Base-by-base conservation (phyloP, 2,888 invertebrate species). In the Apamea anceps region DNA sequence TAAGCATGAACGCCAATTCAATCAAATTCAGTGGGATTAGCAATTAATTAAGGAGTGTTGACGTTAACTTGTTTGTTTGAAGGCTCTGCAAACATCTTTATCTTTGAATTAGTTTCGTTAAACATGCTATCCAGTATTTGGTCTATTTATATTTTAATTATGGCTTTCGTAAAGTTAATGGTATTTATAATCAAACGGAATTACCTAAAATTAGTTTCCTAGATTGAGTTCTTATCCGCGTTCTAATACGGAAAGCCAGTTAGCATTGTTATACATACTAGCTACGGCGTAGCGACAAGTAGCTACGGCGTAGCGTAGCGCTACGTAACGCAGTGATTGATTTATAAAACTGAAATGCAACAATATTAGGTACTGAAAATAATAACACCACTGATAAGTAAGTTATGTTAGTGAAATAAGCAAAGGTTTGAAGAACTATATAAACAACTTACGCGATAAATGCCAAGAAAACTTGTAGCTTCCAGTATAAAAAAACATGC, bases 51-150 rank as follows among this genome's bases (percentile, higher is more conserved):
- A 28, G 8, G 28, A 51, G n/a, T 32, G 48, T 15, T 25, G 5
- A 8, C 25, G 21, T 60, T 51, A 51, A 85, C 48, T 57, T 48
- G 10, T 63, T 84, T 68, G 42, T 48, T 28, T 54, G 10, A 68
- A 68, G 37, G 1, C 12, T 70, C 25, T 10, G 28, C 28, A 42
- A 84, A 57, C 15, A 60, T 51, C 15, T 79, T 45, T 6, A 51
- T 66, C 48, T 71, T 81, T 65, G 66, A 66, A 81, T 85, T 65
- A 51, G 42, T 66, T 65, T 7, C 1, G 13, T 60, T 70, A 21
- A 63, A 68, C 15, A 66, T 51, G 6, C 8, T 8, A 45, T 32
- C 13, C 77, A 62, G 28, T 84, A 45, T 78, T 62, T 54, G 13
- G 10, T 18, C 0, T 78, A 5, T 54, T 62, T 62, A 37, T 37